These are phyloP conservation scores for Cephus sareptanus DNA, from an alignment of 2,888 invertebrate genomes.

Conservation along the genomic window DNA sequence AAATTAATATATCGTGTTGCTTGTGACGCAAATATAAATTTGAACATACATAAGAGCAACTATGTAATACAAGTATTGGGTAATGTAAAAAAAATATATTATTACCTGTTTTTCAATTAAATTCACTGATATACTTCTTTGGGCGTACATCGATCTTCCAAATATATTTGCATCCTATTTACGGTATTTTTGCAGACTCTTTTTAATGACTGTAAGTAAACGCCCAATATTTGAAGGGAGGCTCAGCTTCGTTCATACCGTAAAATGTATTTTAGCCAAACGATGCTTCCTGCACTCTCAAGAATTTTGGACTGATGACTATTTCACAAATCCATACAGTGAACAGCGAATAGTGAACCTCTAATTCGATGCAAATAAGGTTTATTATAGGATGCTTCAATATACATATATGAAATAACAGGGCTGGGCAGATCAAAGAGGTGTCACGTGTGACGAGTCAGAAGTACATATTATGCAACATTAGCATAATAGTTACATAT, in stretches of 20 bases:
- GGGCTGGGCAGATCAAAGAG: background rate
- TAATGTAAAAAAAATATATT: background rate
- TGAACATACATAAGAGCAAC: fast-evolving
- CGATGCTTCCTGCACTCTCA: background rate
- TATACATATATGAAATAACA: background rate
- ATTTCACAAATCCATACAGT: background rate
- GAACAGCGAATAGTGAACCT: background rate
- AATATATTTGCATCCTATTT: background rate
- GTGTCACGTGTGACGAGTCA: background rate
- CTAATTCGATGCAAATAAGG: background rate
- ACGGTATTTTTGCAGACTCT: background rate
- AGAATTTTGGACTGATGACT: background rate
- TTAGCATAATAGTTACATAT: background rate
- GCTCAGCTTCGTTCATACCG: background rate
- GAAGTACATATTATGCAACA: background rate
- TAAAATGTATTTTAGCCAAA: background rate
- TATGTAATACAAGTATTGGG: too few relatives aligned
- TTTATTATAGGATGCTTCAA: background rate
- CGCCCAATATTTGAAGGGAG: too few relatives aligned
- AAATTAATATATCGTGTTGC: too few relatives aligned
- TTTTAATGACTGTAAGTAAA: background rate
- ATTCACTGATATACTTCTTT: background rate
- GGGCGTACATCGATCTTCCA: background rate
- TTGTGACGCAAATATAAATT: too few relatives aligned
- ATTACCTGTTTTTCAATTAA: background rate